phyloP scores from a whole-genome alignment of 1,140 invertebrate species.

The Calliopsis andreniformis region DNA sequence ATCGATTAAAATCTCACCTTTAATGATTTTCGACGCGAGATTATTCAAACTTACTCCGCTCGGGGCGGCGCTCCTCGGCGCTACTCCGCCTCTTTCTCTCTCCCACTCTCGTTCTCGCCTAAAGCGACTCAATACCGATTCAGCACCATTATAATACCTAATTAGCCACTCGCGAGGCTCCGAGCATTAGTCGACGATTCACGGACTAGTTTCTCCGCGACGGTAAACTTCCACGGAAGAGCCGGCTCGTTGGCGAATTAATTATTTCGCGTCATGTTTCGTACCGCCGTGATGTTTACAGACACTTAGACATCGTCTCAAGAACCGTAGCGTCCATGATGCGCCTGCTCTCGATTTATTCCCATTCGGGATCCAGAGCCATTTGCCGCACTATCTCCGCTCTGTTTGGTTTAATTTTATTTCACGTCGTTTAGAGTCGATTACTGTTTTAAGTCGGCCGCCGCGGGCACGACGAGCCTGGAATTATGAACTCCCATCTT shows the following conservation, averaged over 20 bases:
- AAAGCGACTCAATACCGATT: constrained; percentile 63
- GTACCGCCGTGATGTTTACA: constrained; percentile 63
- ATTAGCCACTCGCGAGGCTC: constrained; percentile 65
- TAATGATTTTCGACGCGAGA: constrained; percentile 43
- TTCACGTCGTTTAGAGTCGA: neutral
- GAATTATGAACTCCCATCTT: no score
- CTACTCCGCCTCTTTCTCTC: constrained; percentile 6
- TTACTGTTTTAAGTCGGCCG: neutral
- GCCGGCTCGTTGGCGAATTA: constrained; percentile 65
- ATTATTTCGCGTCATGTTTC: constrained; percentile 69
- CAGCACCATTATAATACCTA: constrained; percentile 75
- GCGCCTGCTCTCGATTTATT: constrained; percentile 20
- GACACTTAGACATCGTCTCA: constrained; percentile 57
- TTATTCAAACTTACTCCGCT: constrained; percentile 4
- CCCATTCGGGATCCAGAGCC: constrained; percentile 1
- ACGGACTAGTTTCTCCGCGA: constrained; percentile 51
- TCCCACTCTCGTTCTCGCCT: neutral
- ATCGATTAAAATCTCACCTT: constrained; percentile 48
- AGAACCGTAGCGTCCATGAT: constrained; percentile 12
- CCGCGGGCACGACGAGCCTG: neutral
- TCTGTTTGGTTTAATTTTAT: constrained; percentile 34
- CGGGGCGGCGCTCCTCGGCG: neutral
- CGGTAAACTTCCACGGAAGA: constrained; percentile 52
- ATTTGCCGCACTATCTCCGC: constrained; percentile 8
- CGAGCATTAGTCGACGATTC: constrained; percentile 61